Evolutionary conservation across 2,888 invertebrate genomes (phyloP), one percentile per base, ranked within the genome.

Genomic region (Drosophila phalerata): DNA sequence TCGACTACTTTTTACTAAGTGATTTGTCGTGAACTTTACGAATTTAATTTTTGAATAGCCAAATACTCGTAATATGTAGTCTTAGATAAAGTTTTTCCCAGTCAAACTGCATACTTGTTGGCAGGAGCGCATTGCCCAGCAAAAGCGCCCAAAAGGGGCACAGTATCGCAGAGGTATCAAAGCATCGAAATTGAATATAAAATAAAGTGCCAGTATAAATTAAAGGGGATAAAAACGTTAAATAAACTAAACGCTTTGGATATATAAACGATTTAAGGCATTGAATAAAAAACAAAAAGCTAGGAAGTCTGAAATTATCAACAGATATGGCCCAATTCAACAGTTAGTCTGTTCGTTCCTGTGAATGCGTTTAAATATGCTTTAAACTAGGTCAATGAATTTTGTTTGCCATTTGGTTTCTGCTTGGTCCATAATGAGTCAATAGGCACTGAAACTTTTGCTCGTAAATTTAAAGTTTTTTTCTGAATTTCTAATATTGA

Each of bases 1-100:
- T 62, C 15, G 62, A 53, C 65, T 69, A 64, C 68, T 82, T 77
- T 81, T 73, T 52, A 66, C 69, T 83, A 85, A 85, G 84, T 85
- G 88, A 85, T 85, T 85, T 83, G 88, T 88, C 88, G 74, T 77
- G 78, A 81, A 73, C 73, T 81, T 76, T 81, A 51, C 56, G 61
- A 76, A 85, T 88, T 83, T 83, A 69, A 80, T 81, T 83, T 80
- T 68, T 76, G 62, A 82, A 73, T 69, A 60, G 73, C 38, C 51
- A 73, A 58, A 43, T 53, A 6, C 47, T 38, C 30, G 47, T 56
- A 47, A 38, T 62, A 58, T 56, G 34, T 38, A 58, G 67, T 48
- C 48, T 32, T 51, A 3, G 49, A 10, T 3, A 52, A 61, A 69
- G 64, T 72, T 62, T 48, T 38, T 17, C 47, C n/a, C 47, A 61